Conservation (phyloP, 1,140 invertebrate genomes). For the Papilio helenus region DNA sequence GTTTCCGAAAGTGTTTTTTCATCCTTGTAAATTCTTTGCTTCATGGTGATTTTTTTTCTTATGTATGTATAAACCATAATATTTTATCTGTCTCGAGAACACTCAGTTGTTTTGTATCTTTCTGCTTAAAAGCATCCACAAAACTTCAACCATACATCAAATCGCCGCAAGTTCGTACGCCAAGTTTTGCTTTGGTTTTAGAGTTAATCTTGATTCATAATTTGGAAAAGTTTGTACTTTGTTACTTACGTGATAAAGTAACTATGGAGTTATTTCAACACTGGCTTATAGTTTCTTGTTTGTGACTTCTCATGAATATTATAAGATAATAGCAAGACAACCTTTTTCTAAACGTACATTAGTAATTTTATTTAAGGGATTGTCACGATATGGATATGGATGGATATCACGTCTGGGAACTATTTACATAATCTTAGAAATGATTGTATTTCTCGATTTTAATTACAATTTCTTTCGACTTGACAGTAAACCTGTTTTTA, state of each 20-base stretch:
- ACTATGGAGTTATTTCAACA: conserved; percentile 15
- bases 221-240: conserved; percentile 32
- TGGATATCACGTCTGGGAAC: too few species aligned
- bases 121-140: conserved; percentile 23
- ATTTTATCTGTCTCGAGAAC: background rate
- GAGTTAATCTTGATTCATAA: conserved; percentile 33
- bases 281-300: background rate
- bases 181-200: conserved; percentile 36
- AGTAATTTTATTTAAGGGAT: too few species aligned
- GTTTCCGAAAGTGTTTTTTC: background rate
- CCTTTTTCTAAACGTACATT: too few species aligned
- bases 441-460: too few species aligned
- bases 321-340: too few species aligned
- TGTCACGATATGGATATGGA: too few species aligned
- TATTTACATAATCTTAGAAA: too few species aligned
- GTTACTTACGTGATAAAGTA: conserved; percentile 18
- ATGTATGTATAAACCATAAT: background rate
- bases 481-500: too few species aligned
- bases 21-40: background rate
- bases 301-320: background rate
- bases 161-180: conserved; percentile 6
- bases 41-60: background rate
- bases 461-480: too few species aligned
- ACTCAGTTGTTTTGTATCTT: background rate
- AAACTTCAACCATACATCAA: conserved; percentile 35